Evolutionary conservation across 2,113 vertebrate species (phyloP).

Genomic region (Diglossa brunneiventris): DNA sequence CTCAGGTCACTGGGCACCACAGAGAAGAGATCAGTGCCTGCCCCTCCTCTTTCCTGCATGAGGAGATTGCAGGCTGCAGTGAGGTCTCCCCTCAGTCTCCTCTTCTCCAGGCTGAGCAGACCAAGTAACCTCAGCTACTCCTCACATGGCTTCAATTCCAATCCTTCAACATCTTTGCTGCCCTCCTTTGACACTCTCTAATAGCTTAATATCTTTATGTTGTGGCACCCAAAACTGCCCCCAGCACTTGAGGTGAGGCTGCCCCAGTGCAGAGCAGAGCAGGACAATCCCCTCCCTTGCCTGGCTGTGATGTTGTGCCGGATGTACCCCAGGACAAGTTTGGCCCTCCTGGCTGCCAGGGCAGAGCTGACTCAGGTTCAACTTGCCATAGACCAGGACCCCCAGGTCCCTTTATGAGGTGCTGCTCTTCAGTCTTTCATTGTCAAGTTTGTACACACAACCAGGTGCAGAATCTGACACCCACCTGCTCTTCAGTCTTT

Average conservation of each 20-base stretch:
- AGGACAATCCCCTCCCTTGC: neutral
- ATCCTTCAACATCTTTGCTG: neutral
- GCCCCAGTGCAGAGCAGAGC: accelerated
- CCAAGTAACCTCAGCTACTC: neutral
- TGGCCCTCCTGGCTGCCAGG: neutral
- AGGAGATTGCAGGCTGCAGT: accelerated
- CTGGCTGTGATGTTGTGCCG: accelerated
- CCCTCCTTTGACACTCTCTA: neutral
- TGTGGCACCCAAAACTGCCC: neutral
- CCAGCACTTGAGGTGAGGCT: accelerated
- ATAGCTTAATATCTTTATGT: accelerated
- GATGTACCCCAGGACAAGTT: accelerated
- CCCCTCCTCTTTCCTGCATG: neutral
- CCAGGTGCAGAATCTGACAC: neutral
- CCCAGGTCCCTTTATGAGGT: accelerated
- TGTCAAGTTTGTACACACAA: neutral
- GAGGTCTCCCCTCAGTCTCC: neutral
- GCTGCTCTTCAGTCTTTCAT: neutral
- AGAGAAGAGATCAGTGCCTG: neutral
- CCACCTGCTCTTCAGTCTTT: neutral
- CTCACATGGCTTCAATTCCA: accelerated
- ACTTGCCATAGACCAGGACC: accelerated
- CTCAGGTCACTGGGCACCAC: neutral
- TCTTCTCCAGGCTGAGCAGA: neutral
- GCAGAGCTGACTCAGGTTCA: neutral